Percentiles rank a stretch among this genome's conserved stretches.
These are phyloP conservation scores for Falcunculus frontatus DNA, from an alignment of 2,113 vertebrate species.

Conservation along the genomic window DNA sequence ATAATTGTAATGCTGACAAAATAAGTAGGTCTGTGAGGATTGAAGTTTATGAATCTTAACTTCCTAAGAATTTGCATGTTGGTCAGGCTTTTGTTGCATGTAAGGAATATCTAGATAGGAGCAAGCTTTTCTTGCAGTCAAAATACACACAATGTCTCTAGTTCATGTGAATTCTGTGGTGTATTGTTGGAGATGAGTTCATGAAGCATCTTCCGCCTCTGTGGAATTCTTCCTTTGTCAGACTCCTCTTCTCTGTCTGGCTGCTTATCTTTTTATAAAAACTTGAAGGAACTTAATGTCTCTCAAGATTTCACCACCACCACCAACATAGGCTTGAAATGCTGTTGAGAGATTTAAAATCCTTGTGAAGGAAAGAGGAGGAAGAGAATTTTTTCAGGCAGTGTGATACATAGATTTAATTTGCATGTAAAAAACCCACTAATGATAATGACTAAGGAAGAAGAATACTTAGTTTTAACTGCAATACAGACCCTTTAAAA, in stretches of 20 bases:
- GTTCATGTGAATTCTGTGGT: background rate
- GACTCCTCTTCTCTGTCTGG: background rate
- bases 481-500: background rate
- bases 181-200: background rate
- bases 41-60: background rate
- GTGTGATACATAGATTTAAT: background rate
- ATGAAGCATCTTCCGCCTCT: background rate
- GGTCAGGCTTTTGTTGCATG: background rate
- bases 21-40: background rate
- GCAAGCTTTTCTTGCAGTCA: background rate
- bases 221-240: background rate
- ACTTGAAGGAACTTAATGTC: background rate
- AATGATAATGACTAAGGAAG: background rate
- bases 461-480: background rate
- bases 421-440: background rate
- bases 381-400: background rate
- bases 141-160: background rate
- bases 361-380: background rate
- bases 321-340: background rate
- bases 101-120: background rate
- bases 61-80: background rate
- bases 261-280: background rate
- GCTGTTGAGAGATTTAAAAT: background rate
- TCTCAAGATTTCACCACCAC: background rate
- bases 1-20: background rate